Evolutionary conservation across 2,113 vertebrate species (phyloP), one percentile per base, ranked within the genome.

Genomic region (Malurus melanocephalus): DNA sequence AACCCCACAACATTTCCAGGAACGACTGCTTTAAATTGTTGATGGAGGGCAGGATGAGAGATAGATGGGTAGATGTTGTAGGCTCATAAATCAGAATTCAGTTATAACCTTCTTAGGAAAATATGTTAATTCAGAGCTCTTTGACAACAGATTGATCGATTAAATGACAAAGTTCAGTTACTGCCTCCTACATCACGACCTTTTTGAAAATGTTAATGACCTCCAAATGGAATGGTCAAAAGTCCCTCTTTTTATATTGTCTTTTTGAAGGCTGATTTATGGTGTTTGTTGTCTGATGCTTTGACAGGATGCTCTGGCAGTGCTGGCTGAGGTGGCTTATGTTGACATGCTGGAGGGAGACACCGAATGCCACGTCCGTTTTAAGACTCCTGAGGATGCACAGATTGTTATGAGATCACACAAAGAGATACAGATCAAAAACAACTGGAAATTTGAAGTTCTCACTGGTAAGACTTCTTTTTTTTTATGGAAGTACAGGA

Each of bases 311-410:
- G 93, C 95, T 24, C 92, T 99, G 94, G 94, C 97, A 45, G 95
- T 96, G 80, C 76, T 99, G 49, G 97, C 98, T 35, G 95, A 98
- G 27, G 99, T 99, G 79, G 98, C 97, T 16, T 99, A 99, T 42
- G 96, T 99, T 30, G 99, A 99, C 93, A 96, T 98, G 93, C 85
- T 99, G 60, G 98, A 99, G 42, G 99, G 99, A 79, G 99, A 99
- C 74, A 97, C 97, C 2, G 99, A 99, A 49, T 99, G 99, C 42
- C 97, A 99, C 15, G 96, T 98, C 62, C 98, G 99, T 21, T 98
- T 99, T 65, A 97, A 97, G 69, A 97, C 95, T 16, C 98, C 98
- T 3, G 98, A 98, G 81, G 98, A 98, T n/a, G 98, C 99, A 5
- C 97, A 97, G 89, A 89, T 93, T 16, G 87, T 98, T 9, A 42